phyloP scores from a whole-genome alignment of 1,140 invertebrate species.

The Drosophila mojavensis region DNA sequence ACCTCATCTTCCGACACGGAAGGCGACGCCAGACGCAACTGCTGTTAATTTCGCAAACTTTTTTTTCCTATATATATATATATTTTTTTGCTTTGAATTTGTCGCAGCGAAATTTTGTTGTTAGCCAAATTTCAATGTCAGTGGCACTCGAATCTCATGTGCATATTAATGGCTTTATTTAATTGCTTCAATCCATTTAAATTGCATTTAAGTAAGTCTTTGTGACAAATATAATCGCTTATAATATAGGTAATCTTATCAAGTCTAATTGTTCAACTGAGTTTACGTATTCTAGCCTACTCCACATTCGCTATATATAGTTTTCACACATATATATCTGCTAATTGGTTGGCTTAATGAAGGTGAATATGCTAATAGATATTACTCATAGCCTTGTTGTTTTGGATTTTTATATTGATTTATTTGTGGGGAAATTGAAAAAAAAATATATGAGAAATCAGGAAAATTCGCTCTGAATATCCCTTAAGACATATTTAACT shows the following conservation, averaged over 20 bases:
- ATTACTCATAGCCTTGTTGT: neutral
- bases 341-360: neutral
- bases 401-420: too few species aligned
- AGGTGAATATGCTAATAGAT: neutral
- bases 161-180: constrained; percentile 63
- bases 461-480: too few species aligned
- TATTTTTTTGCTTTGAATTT: constrained; percentile 50
- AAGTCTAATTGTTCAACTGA: neutral
- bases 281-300: neutral
- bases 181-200: constrained; percentile 24
- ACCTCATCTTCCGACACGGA: constrained; percentile 72
- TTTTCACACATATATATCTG: neutral
- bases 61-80: constrained; percentile 4
- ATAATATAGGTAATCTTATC: neutral
- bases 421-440: too few species aligned
- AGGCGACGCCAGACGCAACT: constrained; percentile 53
- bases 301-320: neutral
- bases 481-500: too few species aligned
- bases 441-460: too few species aligned
- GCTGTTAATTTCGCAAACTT: constrained; percentile 7
- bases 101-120: constrained; percentile 65
- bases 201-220: neutral
- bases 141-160: constrained; percentile 51
- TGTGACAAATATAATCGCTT: neutral
- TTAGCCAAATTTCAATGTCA: constrained; percentile 76